These are phyloP conservation scores for Hylia prasina DNA, from an alignment of 2,113 vertebrate genomes.

Conservation along the genomic window DNA sequence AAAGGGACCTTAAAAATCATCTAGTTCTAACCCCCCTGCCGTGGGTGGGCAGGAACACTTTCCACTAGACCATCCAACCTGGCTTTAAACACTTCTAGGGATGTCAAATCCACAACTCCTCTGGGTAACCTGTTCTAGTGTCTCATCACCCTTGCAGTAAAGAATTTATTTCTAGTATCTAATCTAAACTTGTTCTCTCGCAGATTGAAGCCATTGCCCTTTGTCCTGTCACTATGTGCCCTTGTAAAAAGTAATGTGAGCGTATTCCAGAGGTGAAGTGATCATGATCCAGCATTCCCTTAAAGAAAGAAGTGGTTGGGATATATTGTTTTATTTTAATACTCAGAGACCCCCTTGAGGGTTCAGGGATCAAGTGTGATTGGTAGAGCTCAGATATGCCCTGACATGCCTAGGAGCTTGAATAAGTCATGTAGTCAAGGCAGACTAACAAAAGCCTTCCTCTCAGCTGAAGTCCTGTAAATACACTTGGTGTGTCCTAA, in stretches of 20 bases:
- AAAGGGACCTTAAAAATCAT: not conserved
- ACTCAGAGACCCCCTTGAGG: not conserved
- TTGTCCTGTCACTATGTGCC: not conserved
- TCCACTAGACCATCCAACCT: not conserved
- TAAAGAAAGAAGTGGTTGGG: not conserved
- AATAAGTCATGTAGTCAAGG: not conserved
- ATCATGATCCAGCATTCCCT: not conserved
- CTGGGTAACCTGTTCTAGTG: not conserved
- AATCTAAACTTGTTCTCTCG: not conserved
- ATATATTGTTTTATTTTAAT: not conserved
- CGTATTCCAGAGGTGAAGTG: not conserved
- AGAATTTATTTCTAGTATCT: not conserved
- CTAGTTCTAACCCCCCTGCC: not conserved
- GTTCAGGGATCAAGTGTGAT: not conserved
- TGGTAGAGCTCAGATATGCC: not conserved
- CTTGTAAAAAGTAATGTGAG: not conserved
- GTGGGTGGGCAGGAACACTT: not conserved
- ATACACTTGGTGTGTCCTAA: not conserved
- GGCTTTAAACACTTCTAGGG: not conserved
- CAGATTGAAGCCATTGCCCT: not conserved
- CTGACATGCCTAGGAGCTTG: not conserved
- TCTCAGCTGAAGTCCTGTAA: not conserved
- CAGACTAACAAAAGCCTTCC: not conserved
- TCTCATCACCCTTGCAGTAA: not conserved
- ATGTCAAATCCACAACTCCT: not conserved